Conservation (phyloP, 30 jellyfish, hydroid and myxozoan genomes). For the Cassiopea andromeda region DNA sequence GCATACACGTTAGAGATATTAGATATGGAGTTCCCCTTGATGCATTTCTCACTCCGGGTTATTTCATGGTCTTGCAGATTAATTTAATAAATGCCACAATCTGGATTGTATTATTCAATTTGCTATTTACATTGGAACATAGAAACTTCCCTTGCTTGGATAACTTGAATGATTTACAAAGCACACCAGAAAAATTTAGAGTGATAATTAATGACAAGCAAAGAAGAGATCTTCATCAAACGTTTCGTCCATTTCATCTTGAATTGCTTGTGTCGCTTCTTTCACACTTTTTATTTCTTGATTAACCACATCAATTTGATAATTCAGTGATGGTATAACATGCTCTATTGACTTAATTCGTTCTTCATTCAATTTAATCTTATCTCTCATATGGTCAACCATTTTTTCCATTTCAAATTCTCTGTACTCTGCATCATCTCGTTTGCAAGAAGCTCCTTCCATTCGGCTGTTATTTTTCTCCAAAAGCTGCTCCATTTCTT, state of each 20-base stretch:
- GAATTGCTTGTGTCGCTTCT: background rate
- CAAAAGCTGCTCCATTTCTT: conserved; percentile 8
- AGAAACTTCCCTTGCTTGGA: too few species aligned
- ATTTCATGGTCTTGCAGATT: too few species aligned
- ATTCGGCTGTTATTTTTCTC: conserved; percentile 1
- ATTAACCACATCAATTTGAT: conserved; percentile 22
- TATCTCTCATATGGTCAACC: conserved; percentile 33
- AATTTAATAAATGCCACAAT: too few species aligned
- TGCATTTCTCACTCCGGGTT: too few species aligned
- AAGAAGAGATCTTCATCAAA: background rate
- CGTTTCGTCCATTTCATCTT: conserved; percentile 2
- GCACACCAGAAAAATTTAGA: too few species aligned
- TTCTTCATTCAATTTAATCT: conserved; percentile 2
- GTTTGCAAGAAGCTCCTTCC: background rate
- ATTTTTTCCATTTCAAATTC: conserved; percentile 37
- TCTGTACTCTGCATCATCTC: background rate
- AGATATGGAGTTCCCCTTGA: too few species aligned
- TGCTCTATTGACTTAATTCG: conserved; percentile 40
- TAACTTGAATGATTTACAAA: too few species aligned
- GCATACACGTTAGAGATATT: too few species aligned
- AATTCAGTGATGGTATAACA: conserved; percentile 31
- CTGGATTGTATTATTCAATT: too few species aligned
- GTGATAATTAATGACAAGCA: too few species aligned
- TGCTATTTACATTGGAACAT: too few species aligned
- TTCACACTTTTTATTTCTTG: conserved; percentile 6